phyloP scores from a whole-genome alignment of 1,140 invertebrate species.

The Dendroctonus valens region DNA sequence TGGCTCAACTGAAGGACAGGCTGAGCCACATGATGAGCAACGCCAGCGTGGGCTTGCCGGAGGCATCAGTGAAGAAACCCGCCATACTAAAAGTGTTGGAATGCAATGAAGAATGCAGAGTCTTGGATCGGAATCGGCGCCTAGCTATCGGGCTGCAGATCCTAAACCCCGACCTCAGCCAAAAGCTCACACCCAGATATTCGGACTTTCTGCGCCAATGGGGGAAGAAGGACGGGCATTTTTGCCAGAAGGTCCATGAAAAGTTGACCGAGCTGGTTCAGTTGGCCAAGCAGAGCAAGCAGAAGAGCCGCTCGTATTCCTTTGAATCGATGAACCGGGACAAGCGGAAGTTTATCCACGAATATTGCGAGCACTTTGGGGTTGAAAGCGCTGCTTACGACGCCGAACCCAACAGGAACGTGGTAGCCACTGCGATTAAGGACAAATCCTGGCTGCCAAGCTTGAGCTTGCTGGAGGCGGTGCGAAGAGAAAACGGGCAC shows the following conservation, averaged over 20 bases:
- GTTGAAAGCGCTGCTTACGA: conserved; percentile 92
- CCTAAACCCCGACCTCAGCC: conserved; percentile 80
- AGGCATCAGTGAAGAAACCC: conserved; percentile 10
- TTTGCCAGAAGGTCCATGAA: conserved; percentile 83
- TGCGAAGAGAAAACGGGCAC: conserved; percentile 75
- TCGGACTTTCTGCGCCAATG: conserved; percentile 84
- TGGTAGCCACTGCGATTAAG: conserved; percentile 81
- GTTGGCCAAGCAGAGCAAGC: conserved; percentile 75
- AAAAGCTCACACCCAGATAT: conserved; percentile 79
- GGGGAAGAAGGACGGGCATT: conserved; percentile 76
- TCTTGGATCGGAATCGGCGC: conserved; percentile 81
- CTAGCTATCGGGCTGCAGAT: conserved; percentile 88
- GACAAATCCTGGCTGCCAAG: conserved; percentile 80
- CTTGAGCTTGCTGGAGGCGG: conserved; percentile 75
- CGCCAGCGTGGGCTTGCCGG: conserved; percentile 7
- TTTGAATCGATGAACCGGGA: conserved; percentile 92
- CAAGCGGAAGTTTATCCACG: conserved; percentile 87
- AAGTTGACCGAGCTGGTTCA: conserved; percentile 83
- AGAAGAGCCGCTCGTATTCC: conserved; percentile 65
- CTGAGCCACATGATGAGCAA: conserved; percentile 47
- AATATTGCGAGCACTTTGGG: conserved; percentile 92
- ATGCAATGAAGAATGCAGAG: conserved; percentile 89
- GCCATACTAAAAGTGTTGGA: conserved; percentile 57
- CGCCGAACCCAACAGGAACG: conserved; percentile 90
- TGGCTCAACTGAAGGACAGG: conserved; percentile 66